Evolutionary conservation across 2,113 vertebrate genomes (phyloP), one percentile per base, ranked within the genome.

Genomic region (Pseudonaja textilis): DNA sequence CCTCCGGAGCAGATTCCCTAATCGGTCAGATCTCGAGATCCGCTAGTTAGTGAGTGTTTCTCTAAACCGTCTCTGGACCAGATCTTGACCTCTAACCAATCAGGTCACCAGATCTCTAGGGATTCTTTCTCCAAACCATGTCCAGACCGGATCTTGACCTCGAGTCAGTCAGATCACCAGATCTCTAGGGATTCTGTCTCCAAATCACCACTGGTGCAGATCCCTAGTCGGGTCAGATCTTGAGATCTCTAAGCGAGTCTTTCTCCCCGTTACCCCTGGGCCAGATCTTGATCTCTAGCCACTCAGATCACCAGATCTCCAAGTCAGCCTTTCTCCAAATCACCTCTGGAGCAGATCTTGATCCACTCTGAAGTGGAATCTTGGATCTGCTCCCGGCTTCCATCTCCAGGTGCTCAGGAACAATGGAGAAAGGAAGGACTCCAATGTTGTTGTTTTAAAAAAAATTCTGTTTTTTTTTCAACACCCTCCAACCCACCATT

Each of bases 41-140:
- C n/a, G n/a, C n/a, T n/a, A n/a, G n/a, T n/a, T n/a, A 34, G 94
- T 95, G 95, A 96, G 89, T 89, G 90, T 87, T 89, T 39, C 22
- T 20, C 39, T 1, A 25, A 3, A 81, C 5, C 6, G 3, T 1
- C 16, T 81, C 69, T 45, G 45, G 45, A 45, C 45, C 45, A 45
- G 45, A 45, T 45, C 45, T 59, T 59, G 57, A 8, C 2, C 20
- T 1, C 2, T 20, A 42, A 6, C 5, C 42, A 39, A 2, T 42
- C 5, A 81, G 23, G 26, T 0, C 12, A 39, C 12, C 57, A 61
- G 59, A 61, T 61, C 59, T 61, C 57, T 25, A 25, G 2, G 8
- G 57, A 59, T 1, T 25, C 23, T 61, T 26, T 25, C 8, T 59
- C 23, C 57, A 26, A 16, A 69, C 5, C 61, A 16, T 1, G 3